These are phyloP conservation scores for Reticulitermes speratus DNA, from an alignment of 1,140 invertebrate species.

Conservation along the genomic window DNA sequence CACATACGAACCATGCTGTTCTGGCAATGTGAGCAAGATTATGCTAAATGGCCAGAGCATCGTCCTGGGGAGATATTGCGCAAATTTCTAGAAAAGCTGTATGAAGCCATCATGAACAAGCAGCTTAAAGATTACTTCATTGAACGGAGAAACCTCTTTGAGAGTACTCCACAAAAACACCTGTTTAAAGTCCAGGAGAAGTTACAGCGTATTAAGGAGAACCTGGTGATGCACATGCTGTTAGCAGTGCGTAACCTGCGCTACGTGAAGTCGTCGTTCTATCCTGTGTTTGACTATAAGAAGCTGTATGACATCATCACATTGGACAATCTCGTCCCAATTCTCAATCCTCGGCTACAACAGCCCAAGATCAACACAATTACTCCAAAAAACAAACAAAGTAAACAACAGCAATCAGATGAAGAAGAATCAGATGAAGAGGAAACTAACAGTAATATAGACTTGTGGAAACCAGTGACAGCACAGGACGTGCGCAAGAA, in stretches of 20 bases:
- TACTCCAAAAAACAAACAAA: conserved; percentile 37
- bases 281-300: conserved; percentile 62
- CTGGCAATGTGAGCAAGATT: conserved; percentile 70
- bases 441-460: conserved; percentile 27
- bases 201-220: conserved; percentile 64
- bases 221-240: conserved; percentile 67
- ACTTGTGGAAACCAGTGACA: conserved; percentile 25
- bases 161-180: conserved; percentile 62
- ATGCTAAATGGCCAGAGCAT: conserved; percentile 67
- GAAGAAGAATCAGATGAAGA: conserved; percentile 34
- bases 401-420: conserved; percentile 39
- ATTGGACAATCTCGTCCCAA: conserved; percentile 39
- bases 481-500: conserved; percentile 37
- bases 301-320: conserved; percentile 62
- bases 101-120: conserved; percentile 51
- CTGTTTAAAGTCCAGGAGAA: conserved; percentile 62
- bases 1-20: conserved; percentile 75
- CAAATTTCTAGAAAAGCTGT: conserved; percentile 56
- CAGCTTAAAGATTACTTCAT: conserved; percentile 72
- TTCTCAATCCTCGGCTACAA: conserved; percentile 45
- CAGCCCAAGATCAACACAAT: background rate
- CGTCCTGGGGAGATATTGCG: conserved; percentile 64
- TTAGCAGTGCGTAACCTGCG: conserved; percentile 63
- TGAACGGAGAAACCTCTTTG: conserved; percentile 67
- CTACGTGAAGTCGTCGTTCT: conserved; percentile 49